A percentile compares a stretch with the other conserved stretches of the same genome.
These are phyloP conservation scores for Margarornis squamiger DNA, from an alignment of 2,797 vertebrate genomes.

Conservation along the genomic window DNA sequence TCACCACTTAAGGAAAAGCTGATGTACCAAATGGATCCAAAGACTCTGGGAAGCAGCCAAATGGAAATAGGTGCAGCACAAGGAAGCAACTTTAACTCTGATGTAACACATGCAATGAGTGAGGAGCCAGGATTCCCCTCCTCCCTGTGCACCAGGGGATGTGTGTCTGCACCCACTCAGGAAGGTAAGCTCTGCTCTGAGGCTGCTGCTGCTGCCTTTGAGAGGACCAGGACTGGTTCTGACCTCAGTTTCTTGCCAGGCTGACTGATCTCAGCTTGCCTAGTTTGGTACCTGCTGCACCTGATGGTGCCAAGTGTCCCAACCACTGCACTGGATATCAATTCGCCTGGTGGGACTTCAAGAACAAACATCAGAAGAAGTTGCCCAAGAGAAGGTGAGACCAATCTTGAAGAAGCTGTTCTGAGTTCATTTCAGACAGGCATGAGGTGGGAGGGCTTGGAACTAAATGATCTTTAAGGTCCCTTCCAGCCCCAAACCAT, in stretches of 20 bases:
- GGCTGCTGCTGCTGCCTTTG: not conserved
- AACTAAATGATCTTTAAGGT: too few relatives aligned
- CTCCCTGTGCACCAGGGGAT: not conserved
- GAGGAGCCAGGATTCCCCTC: not conserved
- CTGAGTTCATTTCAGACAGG: not conserved
- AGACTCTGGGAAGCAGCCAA: not conserved
- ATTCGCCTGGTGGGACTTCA: not conserved
- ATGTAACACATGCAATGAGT: not conserved
- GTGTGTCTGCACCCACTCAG: not conserved
- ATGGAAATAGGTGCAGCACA: not conserved
- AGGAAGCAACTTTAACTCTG: not conserved
- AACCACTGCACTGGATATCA: not conserved
- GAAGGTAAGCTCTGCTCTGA: not conserved
- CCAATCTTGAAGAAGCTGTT: not conserved
- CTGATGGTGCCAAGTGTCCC: not conserved
- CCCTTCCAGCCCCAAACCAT: not conserved
- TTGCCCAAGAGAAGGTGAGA: not conserved
- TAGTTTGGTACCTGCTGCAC: not conserved
- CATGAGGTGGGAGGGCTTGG: not conserved
- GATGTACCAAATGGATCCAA: not conserved
- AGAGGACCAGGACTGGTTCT: not conserved
- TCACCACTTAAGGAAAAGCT: not conserved
- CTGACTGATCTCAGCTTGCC: not conserved
- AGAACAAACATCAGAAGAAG: not conserved
- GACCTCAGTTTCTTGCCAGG: not conserved